Evolutionary conservation across 1,140 invertebrate species (phyloP).

Genomic region (Camponotus floridanus): DNA sequence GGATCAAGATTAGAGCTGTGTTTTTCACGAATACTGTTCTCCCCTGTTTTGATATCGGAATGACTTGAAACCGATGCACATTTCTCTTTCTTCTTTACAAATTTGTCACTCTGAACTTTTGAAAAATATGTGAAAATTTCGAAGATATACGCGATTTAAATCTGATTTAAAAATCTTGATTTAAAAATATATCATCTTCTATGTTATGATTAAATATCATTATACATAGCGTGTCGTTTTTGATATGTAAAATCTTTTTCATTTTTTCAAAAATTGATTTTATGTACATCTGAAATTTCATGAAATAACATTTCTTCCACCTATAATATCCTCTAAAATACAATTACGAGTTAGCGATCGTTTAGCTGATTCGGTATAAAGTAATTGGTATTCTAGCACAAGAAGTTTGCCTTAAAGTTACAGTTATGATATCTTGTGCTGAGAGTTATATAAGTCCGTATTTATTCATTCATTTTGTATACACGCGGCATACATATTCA

Average conservation of each 20-base stretch:
- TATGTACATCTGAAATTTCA: background rate
- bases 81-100: slow-evolving; percentile 68
- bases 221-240: background rate
- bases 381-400: slow-evolving; percentile 54
- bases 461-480: slow-evolving; percentile 65
- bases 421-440: slow-evolving; percentile 53
- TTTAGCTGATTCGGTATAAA: slow-evolving; percentile 56
- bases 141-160: background rate
- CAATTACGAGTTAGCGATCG: slow-evolving; percentile 57
- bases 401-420: slow-evolving; percentile 60
- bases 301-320: slow-evolving; percentile 1
- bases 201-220: slow-evolving; percentile 25
- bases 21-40: slow-evolving; percentile 60
- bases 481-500: slow-evolving; percentile 60
- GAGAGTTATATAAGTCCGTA: slow-evolving; percentile 54
- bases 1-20: slow-evolving; percentile 69
- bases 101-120: slow-evolving; percentile 62
- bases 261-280: background rate
- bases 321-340: slow-evolving; percentile 25
- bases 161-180: no score
- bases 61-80: slow-evolving; percentile 66
- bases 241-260: background rate
- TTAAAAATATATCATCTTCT: background rate
- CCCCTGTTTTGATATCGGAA: slow-evolving; percentile 67
- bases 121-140: slow-evolving; percentile 12